Evolutionary conservation across 2,797 vertebrate species (phyloP), one percentile per base, ranked within the genome.

Genomic region (Odontamblyopus rebecca): DNA sequence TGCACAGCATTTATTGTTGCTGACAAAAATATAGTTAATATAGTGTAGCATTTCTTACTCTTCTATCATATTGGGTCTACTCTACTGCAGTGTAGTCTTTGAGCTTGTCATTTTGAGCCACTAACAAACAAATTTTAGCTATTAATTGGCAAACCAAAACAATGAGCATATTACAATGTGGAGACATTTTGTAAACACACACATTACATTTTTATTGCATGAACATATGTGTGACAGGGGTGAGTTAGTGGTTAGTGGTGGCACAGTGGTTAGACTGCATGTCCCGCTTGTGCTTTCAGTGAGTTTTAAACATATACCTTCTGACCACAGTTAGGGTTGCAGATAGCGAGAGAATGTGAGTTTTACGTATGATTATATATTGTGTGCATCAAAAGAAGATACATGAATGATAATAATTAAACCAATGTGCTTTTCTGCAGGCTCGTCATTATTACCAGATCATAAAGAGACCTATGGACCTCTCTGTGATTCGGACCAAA

Each of bases 381-480:
- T 9, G 16, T 1, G 3, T 51, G 48, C 4, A 51, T 51, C 48
- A 51, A 51, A 51, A 51, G 16, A 16, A 50, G 48, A 15, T 15
- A 15, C 16, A 4, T 51, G 16, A 51, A 51, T 51, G 16, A 18
- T 18, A 51, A 18, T 51, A 6, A 53, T 19, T 19, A 53, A 53
- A 19, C 50, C 50, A 53, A n/a, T 23, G 53, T 60, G 80, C 73
- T 75, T 69, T 68, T 59, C 56, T 70, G 27, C 78, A 99, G 98
- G 98, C 98, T 70, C 96, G 95, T 19, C 98, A 99, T 93, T 99
- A 99, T 90, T 99, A 98, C 89, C 98, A 99, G 93, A 99, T 99
- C 89, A 98, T 99, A 88, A 99, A 97, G 93, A 95, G 92, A 82
- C 98, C 98, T 13, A 98, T 99, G 95, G 98, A 99, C 89, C 91